phyloP scores from a whole-genome alignment of 2,888 invertebrate genomes.

The Lasioglossum zephyrum region DNA sequence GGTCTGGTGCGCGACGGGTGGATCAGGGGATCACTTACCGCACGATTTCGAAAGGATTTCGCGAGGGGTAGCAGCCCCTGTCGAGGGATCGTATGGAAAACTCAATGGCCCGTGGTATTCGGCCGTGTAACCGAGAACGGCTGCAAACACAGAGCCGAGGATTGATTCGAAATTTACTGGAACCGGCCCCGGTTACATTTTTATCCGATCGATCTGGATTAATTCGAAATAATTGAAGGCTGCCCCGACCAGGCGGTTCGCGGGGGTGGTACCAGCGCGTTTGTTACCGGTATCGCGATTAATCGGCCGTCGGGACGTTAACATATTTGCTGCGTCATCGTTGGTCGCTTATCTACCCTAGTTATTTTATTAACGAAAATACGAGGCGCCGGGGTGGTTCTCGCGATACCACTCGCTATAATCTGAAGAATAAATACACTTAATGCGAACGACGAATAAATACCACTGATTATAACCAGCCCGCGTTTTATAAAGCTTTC shows the following conservation, averaged over 20 bases:
- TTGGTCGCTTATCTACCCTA: conserved; percentile 43
- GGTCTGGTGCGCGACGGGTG: conserved; percentile 76
- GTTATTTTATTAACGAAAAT: conserved; percentile 41
- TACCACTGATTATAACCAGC: conserved; percentile 39
- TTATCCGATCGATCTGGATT: conserved; percentile 9
- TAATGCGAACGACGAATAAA: conserved; percentile 23
- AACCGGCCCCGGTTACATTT: neutral
- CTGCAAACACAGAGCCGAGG: conserved; percentile 44
- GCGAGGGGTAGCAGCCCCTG: conserved; percentile 52
- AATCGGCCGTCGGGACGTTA: conserved; percentile 24
- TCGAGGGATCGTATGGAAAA: conserved; percentile 53
- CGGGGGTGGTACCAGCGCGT: conserved; percentile 7
- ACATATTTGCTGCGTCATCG: conserved; percentile 36
- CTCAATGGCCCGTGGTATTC: conserved; percentile 59
- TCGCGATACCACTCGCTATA: conserved; percentile 9
- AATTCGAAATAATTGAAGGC: conserved; percentile 42
- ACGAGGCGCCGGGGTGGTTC: neutral
- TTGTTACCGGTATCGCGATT: conserved; percentile 38
- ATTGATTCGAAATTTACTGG: conserved; percentile 52
- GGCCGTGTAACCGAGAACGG: conserved; percentile 54
- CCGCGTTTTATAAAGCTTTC: neutral
- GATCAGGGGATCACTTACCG: conserved; percentile 80
- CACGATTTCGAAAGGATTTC: conserved; percentile 76
- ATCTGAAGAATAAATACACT: conserved; percentile 38
- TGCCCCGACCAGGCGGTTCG: neutral